Evolutionary conservation across 2,888 invertebrate genomes (phyloP).

Genomic region (Thymelicus lineola): DNA sequence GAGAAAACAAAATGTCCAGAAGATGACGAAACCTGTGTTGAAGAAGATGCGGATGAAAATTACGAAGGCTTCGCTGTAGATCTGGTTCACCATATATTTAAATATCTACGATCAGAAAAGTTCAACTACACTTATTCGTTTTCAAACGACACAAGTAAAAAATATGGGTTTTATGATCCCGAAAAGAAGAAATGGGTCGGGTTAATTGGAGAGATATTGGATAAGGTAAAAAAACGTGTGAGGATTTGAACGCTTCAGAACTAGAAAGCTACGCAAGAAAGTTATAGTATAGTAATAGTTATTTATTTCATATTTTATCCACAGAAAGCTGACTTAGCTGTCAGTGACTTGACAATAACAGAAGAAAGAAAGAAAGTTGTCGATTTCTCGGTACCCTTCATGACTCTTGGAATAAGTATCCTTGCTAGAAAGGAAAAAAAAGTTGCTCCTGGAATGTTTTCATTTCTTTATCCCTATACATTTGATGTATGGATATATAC

Average conservation of each 20-base stretch:
- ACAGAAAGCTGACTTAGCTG: slow-evolving; percentile 74
- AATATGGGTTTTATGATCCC: slow-evolving; percentile 59
- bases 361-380: slow-evolving; percentile 94
- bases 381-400: slow-evolving; percentile 98
- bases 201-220: slow-evolving; percentile 69
- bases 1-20: slow-evolving; percentile 74
- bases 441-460: slow-evolving; percentile 91
- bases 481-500: slow-evolving; percentile 95
- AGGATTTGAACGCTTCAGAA: background rate
- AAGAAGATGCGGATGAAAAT: slow-evolving; percentile 85
- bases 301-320: slow-evolving; percentile 31
- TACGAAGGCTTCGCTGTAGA: slow-evolving; percentile 92
- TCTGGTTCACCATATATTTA: slow-evolving; percentile 88
- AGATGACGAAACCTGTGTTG: slow-evolving; percentile 60
- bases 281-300: background rate
- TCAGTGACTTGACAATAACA: slow-evolving; percentile 94
- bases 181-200: slow-evolving; percentile 72
- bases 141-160: slow-evolving; percentile 54
- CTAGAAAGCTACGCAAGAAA: background rate
- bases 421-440: slow-evolving; percentile 92
- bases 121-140: slow-evolving; percentile 71
- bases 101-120: slow-evolving; percentile 75
- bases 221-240: slow-evolving; percentile 58
- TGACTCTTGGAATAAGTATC: slow-evolving; percentile 97
- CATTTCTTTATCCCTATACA: slow-evolving; percentile 94